A percentile compares a stretch with the other conserved stretches of the same genome.
These are phyloP conservation scores for Mesocentrotus franciscanus DNA, from an alignment of 53 echinoderm and acorn worm species.

Conservation along the genomic window DNA sequence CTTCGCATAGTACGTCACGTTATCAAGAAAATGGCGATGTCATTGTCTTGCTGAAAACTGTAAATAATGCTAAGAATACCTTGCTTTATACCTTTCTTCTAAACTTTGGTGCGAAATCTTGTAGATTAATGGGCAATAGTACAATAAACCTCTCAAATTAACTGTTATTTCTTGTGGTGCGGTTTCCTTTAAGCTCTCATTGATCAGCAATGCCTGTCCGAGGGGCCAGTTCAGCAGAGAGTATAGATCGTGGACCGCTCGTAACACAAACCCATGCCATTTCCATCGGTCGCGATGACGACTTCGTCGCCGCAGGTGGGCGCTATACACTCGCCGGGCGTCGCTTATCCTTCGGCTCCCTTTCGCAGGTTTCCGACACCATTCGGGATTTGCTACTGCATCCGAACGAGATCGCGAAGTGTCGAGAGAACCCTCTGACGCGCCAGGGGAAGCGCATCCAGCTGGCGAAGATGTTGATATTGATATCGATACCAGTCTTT, in stretches of 20 bases:
- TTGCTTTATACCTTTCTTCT: not conserved
- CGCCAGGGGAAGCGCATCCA: slow-evolving; percentile 82
- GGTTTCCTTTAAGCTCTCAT: not conserved
- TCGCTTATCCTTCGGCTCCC: slow-evolving; percentile 82
- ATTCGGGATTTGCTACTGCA: slow-evolving; percentile 75
- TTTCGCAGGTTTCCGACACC: slow-evolving; percentile 80
- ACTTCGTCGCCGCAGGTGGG: slow-evolving; percentile 45
- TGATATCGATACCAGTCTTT: slow-evolving; percentile 78
- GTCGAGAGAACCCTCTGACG: slow-evolving; percentile 81
- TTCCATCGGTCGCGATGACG: slow-evolving; percentile 26
- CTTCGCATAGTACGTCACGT: no score
- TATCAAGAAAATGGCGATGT: no score
- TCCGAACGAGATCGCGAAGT: slow-evolving; percentile 79
- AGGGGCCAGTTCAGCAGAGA: not conserved
- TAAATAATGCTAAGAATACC: not conserved
- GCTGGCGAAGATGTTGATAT: slow-evolving; percentile 77
- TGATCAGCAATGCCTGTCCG: slow-evolving; percentile 22
- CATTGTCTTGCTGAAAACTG: no score
- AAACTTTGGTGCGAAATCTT: not conserved
- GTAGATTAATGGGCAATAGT: not conserved
- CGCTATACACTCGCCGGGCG: slow-evolving; percentile 71
- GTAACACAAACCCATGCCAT: not conserved
- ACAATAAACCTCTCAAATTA: not conserved
- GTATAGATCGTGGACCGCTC: not conserved
- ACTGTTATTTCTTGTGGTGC: not conserved